Evolutionary conservation across 2,888 invertebrate genomes (phyloP).

Genomic region (Galeopsomyia nigrocyanea): DNA sequence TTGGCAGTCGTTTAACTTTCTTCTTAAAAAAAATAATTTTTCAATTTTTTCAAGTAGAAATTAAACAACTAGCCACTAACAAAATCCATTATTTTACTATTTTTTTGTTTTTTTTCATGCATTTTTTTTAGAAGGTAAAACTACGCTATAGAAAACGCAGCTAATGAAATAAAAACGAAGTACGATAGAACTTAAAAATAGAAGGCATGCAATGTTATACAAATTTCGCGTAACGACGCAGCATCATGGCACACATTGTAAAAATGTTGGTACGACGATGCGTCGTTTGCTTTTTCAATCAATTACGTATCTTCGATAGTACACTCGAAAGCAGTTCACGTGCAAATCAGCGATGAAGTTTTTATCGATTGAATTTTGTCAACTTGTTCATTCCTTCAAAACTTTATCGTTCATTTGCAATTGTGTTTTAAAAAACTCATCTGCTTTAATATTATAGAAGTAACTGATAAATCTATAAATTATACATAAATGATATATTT

Average conservation of each 20-base stretch:
- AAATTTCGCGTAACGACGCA: slow-evolving; percentile 40
- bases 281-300: slow-evolving; percentile 31
- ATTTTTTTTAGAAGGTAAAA: slow-evolving; percentile 1
- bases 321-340: slow-evolving; percentile 35
- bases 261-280: slow-evolving; percentile 40
- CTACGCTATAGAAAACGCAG: neutral
- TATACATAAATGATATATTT: slow-evolving; percentile 36
- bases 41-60: slow-evolving; percentile 31
- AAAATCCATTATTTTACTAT: slow-evolving; percentile 35
- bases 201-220: slow-evolving; percentile 38
- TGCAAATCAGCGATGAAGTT: slow-evolving; percentile 12
- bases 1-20: slow-evolving; percentile 10
- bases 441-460: slow-evolving; percentile 31
- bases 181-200: slow-evolving; percentile 32
- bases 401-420: neutral
- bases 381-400: neutral
- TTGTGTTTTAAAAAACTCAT: slow-evolving; percentile 11
- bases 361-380: neutral
- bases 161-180: slow-evolving; percentile 5
- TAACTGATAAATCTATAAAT: slow-evolving; percentile 29
- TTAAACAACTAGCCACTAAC: slow-evolving; percentile 39
- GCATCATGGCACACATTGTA: slow-evolving; percentile 46
- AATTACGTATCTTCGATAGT: slow-evolving; percentile 37
- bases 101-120: slow-evolving; percentile 23
- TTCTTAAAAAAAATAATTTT: slow-evolving; percentile 21